These are phyloP conservation scores for Neotoxoptera formosana DNA, from an alignment of 1,140 invertebrate species.

Conservation along the genomic window DNA sequence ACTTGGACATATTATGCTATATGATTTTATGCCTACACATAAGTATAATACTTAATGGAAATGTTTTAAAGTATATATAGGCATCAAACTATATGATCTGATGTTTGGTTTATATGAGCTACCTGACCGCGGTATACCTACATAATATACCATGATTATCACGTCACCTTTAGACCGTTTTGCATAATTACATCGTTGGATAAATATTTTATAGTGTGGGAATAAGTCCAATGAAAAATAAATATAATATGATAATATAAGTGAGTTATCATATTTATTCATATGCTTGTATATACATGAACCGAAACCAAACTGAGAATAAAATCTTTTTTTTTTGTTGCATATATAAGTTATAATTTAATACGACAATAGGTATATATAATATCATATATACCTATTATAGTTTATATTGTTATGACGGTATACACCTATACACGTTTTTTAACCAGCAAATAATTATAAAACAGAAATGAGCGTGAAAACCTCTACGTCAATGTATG, in stretches of 20 bases:
- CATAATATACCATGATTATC: too few relatives aligned
- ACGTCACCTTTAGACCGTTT: too few relatives aligned
- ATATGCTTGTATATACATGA: too few relatives aligned
- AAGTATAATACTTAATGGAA: neutral
- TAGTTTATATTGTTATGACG: neutral
- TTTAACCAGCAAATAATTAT: neutral
- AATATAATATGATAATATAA: too few relatives aligned
- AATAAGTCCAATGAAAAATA: too few relatives aligned
- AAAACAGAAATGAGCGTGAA: neutral
- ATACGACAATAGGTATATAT: neutral
- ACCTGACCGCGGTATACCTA: neutral
- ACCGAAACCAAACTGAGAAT: too few relatives aligned
- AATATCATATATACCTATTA: too few relatives aligned
- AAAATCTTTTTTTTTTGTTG: too few relatives aligned
- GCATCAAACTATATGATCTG: neutral
- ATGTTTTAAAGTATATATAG: neutral
- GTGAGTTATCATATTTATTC: too few relatives aligned
- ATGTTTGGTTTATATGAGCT: neutral
- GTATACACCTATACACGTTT: neutral
- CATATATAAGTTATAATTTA: too few relatives aligned
- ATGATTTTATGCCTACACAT: neutral
- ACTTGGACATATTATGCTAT: neutral
- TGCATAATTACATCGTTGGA: too few relatives aligned
- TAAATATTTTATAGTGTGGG: too few relatives aligned
- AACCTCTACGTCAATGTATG: neutral